These are phyloP conservation scores for Apostichopus californicus DNA, from an alignment of 35 echinoderm and acorn worm genomes.

Conservation along the genomic window DNA sequence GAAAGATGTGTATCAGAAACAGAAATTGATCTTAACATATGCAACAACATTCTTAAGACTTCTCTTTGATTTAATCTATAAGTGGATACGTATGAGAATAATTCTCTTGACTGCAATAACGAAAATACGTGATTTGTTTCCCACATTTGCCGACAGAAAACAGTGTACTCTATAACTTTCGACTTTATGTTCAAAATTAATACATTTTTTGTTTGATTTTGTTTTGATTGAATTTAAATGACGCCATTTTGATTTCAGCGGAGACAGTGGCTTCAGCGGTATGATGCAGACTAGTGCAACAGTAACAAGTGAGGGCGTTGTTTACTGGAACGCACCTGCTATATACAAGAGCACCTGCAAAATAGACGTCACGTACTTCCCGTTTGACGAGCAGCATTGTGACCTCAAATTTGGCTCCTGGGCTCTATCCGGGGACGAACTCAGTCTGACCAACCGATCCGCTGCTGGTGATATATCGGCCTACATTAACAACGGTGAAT, in stretches of 20 bases:
- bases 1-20: too few relatives aligned
- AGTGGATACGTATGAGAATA: too few relatives aligned
- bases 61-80: too few relatives aligned
- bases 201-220: neutral
- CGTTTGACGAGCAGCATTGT: constrained; percentile 90
- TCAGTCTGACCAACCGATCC: constrained; percentile 70
- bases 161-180: too few relatives aligned
- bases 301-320: constrained; percentile 54
- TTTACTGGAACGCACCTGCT: constrained; percentile 92
- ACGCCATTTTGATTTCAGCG: constrained; percentile 56
- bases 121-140: too few relatives aligned
- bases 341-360: constrained; percentile 98
- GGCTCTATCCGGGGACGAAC: constrained; percentile 82
- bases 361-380: constrained; percentile 92
- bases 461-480: constrained; percentile 61
- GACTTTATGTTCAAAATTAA: too few relatives aligned
- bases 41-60: too few relatives aligned
- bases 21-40: too few relatives aligned
- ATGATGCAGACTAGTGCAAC: constrained; percentile 87
- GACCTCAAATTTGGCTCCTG: constrained; percentile 87
- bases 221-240: neutral
- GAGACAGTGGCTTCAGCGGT: constrained; percentile 73
- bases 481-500: constrained; percentile 93
- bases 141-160: too few relatives aligned
- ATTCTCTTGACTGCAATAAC: too few relatives aligned